Evolutionary conservation across 2,797 vertebrate genomes (phyloP).

Genomic region (Pachyuromys duprasi): DNA sequence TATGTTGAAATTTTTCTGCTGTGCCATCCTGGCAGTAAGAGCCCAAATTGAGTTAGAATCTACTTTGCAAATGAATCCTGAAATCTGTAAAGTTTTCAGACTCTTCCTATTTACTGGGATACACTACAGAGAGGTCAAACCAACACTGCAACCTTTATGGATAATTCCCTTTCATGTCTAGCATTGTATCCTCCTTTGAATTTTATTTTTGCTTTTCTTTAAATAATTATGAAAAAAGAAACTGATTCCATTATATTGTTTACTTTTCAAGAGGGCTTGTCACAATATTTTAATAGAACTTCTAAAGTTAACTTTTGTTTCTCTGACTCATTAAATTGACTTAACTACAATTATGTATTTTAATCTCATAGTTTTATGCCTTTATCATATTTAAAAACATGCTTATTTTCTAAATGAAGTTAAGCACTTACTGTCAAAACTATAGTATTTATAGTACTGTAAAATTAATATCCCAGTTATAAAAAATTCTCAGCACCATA

Average conservation of each 20-base stretch:
- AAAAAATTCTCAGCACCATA: background rate
- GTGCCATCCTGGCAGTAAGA: too few species aligned
- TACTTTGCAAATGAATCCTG: background rate
- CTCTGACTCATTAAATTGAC: background rate
- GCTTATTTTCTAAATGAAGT: slow-evolving; percentile 1
- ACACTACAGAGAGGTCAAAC: background rate
- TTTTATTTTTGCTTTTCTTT: slow-evolving; percentile 9
- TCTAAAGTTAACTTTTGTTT: slow-evolving; percentile 20
- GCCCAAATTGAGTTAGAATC: background rate
- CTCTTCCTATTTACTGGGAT: background rate
- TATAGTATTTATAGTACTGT: background rate
- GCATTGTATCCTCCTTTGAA: background rate
- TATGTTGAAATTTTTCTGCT: background rate
- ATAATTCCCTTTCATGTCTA: background rate
- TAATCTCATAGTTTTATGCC: background rate
- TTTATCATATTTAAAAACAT: slow-evolving; percentile 11
- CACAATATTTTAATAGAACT: slow-evolving; percentile 5
- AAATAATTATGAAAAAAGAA: background rate
- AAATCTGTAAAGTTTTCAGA: background rate
- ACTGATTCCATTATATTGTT: background rate
- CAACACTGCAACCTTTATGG: background rate
- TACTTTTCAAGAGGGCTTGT: slow-evolving; percentile 36
- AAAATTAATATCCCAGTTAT: background rate
- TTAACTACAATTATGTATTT: slow-evolving; percentile 14
- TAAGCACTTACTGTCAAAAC: background rate